Evolutionary conservation across 1,140 invertebrate genomes (phyloP).

Genomic region (Magallana angulata): DNA sequence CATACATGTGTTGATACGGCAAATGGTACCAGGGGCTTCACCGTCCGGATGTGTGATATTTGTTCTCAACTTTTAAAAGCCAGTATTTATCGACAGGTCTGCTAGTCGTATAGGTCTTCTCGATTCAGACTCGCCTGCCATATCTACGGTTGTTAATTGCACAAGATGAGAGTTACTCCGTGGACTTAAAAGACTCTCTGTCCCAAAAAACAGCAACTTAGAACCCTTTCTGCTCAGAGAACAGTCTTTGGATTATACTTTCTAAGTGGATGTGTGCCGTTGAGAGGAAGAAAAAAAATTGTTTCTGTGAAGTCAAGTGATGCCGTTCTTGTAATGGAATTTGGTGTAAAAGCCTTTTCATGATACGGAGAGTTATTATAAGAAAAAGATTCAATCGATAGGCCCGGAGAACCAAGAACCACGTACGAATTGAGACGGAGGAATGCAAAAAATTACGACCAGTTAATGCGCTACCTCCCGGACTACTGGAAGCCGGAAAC

Average conservation of each 20-base stretch:
- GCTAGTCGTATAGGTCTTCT: not conserved
- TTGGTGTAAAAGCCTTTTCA: not conserved
- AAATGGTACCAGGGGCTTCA: not conserved
- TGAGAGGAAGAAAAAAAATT: not conserved
- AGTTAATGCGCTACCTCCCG: not conserved
- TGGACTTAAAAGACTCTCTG: not conserved
- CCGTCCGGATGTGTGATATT: not conserved
- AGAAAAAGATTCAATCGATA: conserved; percentile 6
- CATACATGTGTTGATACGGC: not conserved
- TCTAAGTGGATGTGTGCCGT: not conserved
- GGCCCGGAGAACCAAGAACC: not conserved
- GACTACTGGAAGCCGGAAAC: not conserved
- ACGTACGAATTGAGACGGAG: not conserved
- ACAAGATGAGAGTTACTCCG: conserved; percentile 2
- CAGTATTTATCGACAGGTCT: conserved; percentile 6
- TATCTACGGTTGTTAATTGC: conserved; percentile 28
- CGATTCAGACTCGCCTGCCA: conserved; percentile 29
- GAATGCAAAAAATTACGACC: not conserved
- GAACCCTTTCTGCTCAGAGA: not conserved
- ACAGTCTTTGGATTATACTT: not conserved
- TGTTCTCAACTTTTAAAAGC: conserved; percentile 27
- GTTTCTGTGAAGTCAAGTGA: not conserved
- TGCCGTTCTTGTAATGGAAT: conserved; percentile 8
- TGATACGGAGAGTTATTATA: not conserved
- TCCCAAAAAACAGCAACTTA: not conserved